phyloP scores from a whole-genome alignment of 1,140 invertebrate genomes.

The Drosophila dunni region DNA sequence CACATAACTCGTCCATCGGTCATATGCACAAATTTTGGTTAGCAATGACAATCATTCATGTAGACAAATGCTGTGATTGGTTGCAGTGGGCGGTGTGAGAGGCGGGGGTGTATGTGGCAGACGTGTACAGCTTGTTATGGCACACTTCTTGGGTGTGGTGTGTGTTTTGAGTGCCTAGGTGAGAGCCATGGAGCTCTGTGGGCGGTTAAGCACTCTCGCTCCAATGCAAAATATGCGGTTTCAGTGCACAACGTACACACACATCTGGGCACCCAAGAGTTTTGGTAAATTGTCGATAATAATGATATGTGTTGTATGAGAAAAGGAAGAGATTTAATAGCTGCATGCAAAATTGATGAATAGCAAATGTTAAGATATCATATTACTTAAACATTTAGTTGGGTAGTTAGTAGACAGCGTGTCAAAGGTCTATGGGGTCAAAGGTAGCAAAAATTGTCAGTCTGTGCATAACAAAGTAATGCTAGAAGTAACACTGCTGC shows the following conservation, averaged over 20 bases:
- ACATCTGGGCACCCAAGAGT: constrained; percentile 8
- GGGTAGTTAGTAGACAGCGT: not conserved
- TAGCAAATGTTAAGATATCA: not conserved
- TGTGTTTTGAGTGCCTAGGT: constrained; percentile 14
- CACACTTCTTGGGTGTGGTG: constrained; percentile 5
- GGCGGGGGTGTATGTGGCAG: not conserved
- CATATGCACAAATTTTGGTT: constrained; percentile 65
- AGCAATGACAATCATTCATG: constrained; percentile 72
- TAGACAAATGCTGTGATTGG: constrained; percentile 17
- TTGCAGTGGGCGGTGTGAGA: not conserved
- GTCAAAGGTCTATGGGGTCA: not conserved
- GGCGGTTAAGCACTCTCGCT: constrained; percentile 13
- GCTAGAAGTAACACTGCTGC: constrained; percentile 4
- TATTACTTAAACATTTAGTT: not conserved
- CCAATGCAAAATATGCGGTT: constrained; percentile 46
- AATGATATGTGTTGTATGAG: constrained; percentile 10
- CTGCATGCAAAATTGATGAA: constrained; percentile 1
- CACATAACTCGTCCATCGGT: constrained; percentile 36
- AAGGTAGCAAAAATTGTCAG: not conserved
- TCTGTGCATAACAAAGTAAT: not conserved
- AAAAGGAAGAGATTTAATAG: constrained; percentile 10
- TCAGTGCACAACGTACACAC: constrained; percentile 8
- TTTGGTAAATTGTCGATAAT: constrained; percentile 28
- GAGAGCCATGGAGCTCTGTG: constrained; percentile 16
- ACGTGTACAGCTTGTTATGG: too few relatives aligned